Base-by-base conservation (phyloP, 2,113 vertebrate species). In the Pangasianodon gigas region DNA sequence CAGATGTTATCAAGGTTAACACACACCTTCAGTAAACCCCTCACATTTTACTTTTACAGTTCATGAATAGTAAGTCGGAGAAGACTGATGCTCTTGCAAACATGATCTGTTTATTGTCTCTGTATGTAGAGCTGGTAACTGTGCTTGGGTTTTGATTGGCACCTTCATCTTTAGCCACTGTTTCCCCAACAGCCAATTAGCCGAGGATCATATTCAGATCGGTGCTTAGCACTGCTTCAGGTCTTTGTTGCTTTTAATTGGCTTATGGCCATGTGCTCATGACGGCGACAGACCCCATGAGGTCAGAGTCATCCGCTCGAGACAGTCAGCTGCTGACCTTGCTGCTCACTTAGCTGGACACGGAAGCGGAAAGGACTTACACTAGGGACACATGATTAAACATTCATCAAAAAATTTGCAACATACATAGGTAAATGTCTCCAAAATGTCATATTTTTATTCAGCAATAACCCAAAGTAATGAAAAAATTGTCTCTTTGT, bases 191-290 rank as follows among this genome's bases (percentile, higher is more conserved):
- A 90, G 71, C 87, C 89, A 93, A 91, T 94, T 93, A 93, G 90
- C 85, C 32, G 24, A 24, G 85, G 88, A 90, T 88, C 67, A 87
- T 79, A 85, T 89, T 93, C 87, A 87, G 79, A 91, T 90, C 84
- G 85, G 75, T 56, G 26, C 79, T 90, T 71, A 46, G 52, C 56
- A n/a, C 89, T 82, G 18, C 1, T 86, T 51, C 21, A 54, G 82
- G 26, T 87, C 86, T 79, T 85, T 90, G 91, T 90, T 86, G 81
- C 81, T 92, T 89, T 88, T 92, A 92, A 94, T 94, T 94, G 89
- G 84, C 80, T 83, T 85, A 86, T 90, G 91, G 84, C 88, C 87
- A 32, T 87, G 75, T 62, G 90, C 67, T 93, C 89, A 90, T 92
- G 91, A 93, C 69, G 86, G 88, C 88, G 85, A 89, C 56, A 60